These are phyloP conservation scores for Emydocephalus ijimae DNA, from an alignment of 2,113 vertebrate species.

Conservation along the genomic window DNA sequence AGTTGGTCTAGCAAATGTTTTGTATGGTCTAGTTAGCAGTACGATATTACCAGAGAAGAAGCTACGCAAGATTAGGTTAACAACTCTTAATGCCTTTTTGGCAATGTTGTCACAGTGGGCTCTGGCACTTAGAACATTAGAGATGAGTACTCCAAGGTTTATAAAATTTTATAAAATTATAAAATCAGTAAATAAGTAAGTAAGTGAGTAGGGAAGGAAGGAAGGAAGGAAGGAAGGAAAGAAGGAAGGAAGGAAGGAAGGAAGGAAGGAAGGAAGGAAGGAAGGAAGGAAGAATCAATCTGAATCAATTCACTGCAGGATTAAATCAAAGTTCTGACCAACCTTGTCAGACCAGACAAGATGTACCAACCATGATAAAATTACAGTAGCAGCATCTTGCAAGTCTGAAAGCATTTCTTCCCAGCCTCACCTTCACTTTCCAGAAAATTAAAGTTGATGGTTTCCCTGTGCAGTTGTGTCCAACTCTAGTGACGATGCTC, in stretches of 20 bases:
- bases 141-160: no score
- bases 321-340: background rate
- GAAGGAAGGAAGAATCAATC: background rate
- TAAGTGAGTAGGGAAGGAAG: background rate
- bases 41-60: no score
- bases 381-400: background rate
- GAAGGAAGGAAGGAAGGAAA: background rate
- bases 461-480: no score
- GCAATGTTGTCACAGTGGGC: no score
- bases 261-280: background rate
- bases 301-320: background rate
- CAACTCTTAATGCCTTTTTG: no score
- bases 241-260: background rate
- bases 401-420: background rate
- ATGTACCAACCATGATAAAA: background rate
- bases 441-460: background rate
- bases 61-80: no score
- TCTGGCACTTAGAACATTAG: no score
- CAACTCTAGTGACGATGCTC: no score
- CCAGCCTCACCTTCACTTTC: background rate
- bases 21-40: no score
- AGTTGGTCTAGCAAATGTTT: no score
- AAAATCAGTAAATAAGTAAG: no score
- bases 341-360: background rate
- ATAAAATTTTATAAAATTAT: no score